Evolutionary conservation across 2,888 invertebrate species (phyloP).

Genomic region (Drosophila prostipennis): DNA sequence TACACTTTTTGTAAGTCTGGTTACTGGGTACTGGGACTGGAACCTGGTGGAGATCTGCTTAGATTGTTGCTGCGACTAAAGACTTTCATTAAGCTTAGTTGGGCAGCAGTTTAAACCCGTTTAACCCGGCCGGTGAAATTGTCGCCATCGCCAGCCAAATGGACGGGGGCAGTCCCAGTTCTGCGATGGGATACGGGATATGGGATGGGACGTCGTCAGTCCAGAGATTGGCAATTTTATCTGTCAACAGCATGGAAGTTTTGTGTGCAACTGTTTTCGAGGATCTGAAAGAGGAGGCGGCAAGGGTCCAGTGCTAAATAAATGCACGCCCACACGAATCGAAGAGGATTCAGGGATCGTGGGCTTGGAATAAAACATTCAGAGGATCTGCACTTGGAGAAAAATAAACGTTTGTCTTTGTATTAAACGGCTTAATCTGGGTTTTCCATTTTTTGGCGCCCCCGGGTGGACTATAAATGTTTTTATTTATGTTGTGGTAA

Average conservation of each 20-base stretch:
- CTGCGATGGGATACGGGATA: conserved; percentile 17
- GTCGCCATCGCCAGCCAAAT: conserved; percentile 66
- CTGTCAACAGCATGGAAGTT: conserved; percentile 76
- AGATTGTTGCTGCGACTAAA: conserved; percentile 68
- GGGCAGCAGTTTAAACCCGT: conserved; percentile 73
- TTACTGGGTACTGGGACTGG: conserved; percentile 23
- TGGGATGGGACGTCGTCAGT: conserved; percentile 29
- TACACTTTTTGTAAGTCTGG: conserved; percentile 80
- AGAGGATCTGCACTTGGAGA: not conserved
- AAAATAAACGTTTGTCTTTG: not conserved
- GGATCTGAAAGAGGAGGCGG: conserved; percentile 7
- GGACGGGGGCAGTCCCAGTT: conserved; percentile 44
- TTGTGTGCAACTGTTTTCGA: conserved; percentile 42
- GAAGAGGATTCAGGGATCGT: conserved; percentile 14
- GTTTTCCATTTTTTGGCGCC: not conserved
- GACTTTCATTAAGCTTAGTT: conserved; percentile 78
- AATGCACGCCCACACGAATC: conserved; percentile 65
- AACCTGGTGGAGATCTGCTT: conserved; percentile 62
- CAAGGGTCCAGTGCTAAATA: conserved; percentile 33
- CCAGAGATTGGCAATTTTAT: conserved; percentile 74
- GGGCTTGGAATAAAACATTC: not conserved
- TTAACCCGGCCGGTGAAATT: conserved; percentile 70
- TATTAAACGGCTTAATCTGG: not conserved
- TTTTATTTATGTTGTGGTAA: no score
- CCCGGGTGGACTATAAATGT: no score